Evolutionary conservation across 64 coral and sea anemone species (phyloP).

Genomic region (Pachyseris speciosa): DNA sequence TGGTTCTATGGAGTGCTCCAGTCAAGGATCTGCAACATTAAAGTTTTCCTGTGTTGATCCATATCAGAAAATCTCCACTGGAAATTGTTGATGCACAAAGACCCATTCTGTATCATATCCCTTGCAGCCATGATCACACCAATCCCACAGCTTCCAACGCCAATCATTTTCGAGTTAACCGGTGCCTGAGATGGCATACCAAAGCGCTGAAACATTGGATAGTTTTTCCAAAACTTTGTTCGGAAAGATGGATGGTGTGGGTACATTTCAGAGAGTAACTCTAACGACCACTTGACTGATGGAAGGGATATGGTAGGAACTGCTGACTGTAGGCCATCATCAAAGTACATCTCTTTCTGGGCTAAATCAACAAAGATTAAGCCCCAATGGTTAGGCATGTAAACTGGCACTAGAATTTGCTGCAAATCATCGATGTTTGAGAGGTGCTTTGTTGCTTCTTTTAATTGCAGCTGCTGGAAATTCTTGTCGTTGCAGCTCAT

Average conservation of each 20-base stretch:
- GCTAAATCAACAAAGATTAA: constrained; percentile 35
- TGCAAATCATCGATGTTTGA: constrained; percentile 18
- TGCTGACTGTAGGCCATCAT: constrained; percentile 49
- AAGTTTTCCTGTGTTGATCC: constrained; percentile 7
- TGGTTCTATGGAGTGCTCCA: constrained; percentile 18
- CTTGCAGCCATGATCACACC: constrained; percentile 53
- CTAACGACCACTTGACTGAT: constrained; percentile 41
- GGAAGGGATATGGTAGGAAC: constrained; percentile 7
- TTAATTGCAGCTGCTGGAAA: constrained; percentile 21
- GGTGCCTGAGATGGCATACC: constrained; percentile 57
- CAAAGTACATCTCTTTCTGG: constrained; percentile 51
- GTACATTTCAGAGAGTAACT: constrained; percentile 26
- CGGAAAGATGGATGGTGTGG: neutral
- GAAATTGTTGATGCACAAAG: constrained; percentile 1
- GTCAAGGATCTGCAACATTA: constrained; percentile 67
- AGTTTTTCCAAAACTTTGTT: constrained; percentile 27
- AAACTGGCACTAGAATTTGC: constrained; percentile 55
- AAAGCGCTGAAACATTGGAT: constrained; percentile 16
- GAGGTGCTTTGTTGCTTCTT: neutral
- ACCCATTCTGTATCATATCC: constrained; percentile 25
- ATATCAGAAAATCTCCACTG: constrained; percentile 28
- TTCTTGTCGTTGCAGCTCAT: constrained; percentile 25
- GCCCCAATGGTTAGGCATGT: constrained; percentile 65
- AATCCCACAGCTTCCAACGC: constrained; percentile 62
- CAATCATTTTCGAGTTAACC: constrained; percentile 46